Evolutionary conservation across 2,113 vertebrate genomes (phyloP).

Genomic region (Melanerpes aurifrons): DNA sequence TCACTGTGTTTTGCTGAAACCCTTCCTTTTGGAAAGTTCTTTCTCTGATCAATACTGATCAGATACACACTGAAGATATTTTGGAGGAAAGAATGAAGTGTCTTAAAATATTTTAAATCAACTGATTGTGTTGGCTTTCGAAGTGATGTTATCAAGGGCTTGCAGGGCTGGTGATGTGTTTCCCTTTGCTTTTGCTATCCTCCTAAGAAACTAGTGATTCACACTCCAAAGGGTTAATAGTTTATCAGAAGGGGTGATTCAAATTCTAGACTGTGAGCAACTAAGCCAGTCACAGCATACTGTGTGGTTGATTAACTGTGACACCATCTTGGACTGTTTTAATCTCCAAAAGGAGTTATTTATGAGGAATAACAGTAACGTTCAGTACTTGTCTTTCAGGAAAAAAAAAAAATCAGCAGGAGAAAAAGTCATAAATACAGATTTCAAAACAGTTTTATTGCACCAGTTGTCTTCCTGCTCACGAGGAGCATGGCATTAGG

Average conservation of each 20-base stretch:
- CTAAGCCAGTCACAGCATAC: neutral
- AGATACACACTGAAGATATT: neutral
- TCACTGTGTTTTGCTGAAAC: neutral
- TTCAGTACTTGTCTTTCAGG: neutral
- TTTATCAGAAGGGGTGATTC: neutral
- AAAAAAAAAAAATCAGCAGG: neutral
- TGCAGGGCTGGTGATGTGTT: neutral
- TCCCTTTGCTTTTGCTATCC: neutral
- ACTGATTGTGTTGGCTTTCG: neutral
- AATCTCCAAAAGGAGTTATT: slow-evolving; percentile 5
- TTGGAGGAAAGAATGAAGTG: neutral
- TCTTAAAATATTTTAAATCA: neutral
- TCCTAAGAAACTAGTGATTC: neutral
- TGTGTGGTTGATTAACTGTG: neutral
- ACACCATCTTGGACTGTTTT: slow-evolving; percentile 7
- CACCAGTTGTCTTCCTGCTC: slow-evolving; percentile 24
- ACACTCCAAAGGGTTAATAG: neutral
- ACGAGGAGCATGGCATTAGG: neutral
- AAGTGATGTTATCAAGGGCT: neutral
- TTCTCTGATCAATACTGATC: neutral
- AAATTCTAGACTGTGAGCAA: neutral
- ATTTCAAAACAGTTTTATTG: slow-evolving; percentile 29
- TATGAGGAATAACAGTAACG: slow-evolving; percentile 32
- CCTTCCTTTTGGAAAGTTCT: neutral
- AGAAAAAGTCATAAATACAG: neutral